phyloP scores from a whole-genome alignment of 2,888 invertebrate genomes.

The Mesochorus sp. region DNA sequence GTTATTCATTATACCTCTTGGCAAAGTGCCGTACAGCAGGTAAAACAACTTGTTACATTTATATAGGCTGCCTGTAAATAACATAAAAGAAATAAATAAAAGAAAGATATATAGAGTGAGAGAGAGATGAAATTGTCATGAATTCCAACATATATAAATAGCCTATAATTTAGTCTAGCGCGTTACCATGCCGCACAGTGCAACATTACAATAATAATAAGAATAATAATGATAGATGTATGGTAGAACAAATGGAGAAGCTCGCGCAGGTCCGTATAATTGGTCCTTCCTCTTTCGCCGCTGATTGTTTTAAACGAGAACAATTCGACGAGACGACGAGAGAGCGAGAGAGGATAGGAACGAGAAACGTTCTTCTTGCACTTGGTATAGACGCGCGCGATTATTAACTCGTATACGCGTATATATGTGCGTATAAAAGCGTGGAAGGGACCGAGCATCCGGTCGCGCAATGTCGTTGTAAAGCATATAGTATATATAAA shows the following conservation, averaged over 20 bases:
- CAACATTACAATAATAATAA: conserved; percentile 4
- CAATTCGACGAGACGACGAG: conserved; percentile 72
- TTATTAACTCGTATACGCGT: conserved; percentile 67
- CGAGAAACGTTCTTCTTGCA: conserved; percentile 38
- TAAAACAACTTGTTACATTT: too few relatives aligned
- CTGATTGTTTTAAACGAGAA: conserved; percentile 81
- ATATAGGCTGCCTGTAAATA: not conserved
- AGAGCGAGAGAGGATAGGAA: conserved; percentile 7
- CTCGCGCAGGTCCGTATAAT: conserved; percentile 77
- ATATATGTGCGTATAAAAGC: not conserved
- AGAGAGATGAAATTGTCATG: conserved; percentile 5
- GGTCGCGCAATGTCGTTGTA: too few relatives aligned
- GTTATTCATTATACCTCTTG: too few relatives aligned
- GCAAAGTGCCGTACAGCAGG: too few relatives aligned
- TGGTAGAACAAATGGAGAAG: conserved; percentile 42
- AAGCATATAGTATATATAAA: conserved; percentile 17
- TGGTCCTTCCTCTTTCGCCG: conserved; percentile 79
- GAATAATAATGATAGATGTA: conserved; percentile 47
- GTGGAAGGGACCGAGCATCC: not conserved
- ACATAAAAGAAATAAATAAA: conserved; percentile 4
- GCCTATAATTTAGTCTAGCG: not conserved
- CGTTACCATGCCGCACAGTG: not conserved
- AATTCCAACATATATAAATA: not conserved
- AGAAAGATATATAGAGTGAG: not conserved
- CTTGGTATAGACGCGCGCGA: conserved; percentile 69